phyloP scores from a whole-genome alignment of 2,797 vertebrate genomes.

The Poeciliopsis turneri region DNA sequence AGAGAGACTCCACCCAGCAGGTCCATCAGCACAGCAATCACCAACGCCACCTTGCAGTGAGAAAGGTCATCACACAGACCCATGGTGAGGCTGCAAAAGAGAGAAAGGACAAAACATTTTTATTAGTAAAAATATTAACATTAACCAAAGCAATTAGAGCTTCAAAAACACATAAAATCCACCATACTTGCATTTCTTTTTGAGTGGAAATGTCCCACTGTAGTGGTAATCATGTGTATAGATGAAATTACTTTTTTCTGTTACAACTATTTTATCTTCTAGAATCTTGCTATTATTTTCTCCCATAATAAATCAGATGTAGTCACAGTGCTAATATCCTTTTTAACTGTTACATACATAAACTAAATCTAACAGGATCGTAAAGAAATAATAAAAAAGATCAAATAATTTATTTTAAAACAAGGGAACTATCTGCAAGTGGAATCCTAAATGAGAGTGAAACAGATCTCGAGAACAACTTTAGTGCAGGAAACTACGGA shows the following conservation, averaged over 20 bases:
- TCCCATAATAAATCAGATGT: background rate
- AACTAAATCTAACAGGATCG: background rate
- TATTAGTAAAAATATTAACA: background rate
- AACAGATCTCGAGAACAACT: background rate
- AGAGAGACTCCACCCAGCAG: constrained; percentile 83
- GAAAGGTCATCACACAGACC: constrained; percentile 67
- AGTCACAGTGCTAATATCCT: background rate
- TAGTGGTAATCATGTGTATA: background rate
- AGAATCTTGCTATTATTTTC: background rate
- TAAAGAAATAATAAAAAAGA: background rate
- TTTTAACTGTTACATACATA: background rate
- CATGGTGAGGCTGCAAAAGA: constrained; percentile 55
- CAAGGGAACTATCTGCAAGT: background rate
- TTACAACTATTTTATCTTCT: background rate
- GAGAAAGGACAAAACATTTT: background rate
- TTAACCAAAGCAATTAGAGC: background rate
- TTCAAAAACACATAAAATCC: background rate
- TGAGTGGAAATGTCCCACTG: background rate
- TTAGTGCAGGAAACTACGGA: background rate
- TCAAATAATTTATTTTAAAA: background rate
- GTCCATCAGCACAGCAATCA: constrained; percentile 86
- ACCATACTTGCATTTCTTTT: background rate
- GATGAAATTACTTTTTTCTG: background rate
- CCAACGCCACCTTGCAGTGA: constrained; percentile 87
- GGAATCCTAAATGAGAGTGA: background rate